Conservation (phyloP, 2,888 invertebrate species). For the Brenthis hecate region DNA sequence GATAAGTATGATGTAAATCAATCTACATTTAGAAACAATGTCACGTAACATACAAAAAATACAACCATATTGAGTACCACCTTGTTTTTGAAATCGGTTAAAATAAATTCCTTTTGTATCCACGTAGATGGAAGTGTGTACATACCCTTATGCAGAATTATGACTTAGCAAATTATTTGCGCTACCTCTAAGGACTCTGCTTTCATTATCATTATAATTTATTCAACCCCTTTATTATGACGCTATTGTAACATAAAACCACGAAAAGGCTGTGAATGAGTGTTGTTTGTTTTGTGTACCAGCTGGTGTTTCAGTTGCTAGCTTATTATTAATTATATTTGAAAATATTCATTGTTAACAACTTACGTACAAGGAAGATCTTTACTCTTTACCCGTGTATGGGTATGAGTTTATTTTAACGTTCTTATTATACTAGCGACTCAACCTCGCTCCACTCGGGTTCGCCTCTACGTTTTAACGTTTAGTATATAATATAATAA, state of each 20-base stretch:
- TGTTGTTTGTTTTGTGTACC: slow-evolving; percentile 22
- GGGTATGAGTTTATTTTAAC: too few relatives aligned
- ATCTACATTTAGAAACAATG: too few relatives aligned
- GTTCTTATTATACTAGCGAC: too few relatives aligned
- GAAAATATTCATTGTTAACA: neutral
- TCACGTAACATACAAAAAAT: too few relatives aligned
- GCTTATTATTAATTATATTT: slow-evolving; percentile 1
- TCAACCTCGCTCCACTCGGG: too few relatives aligned
- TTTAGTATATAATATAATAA: too few relatives aligned
- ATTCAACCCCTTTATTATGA: slow-evolving; percentile 35
- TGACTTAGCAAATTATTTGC: slow-evolving; percentile 34
- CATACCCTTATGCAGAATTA: slow-evolving; percentile 21
- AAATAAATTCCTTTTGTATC: neutral
- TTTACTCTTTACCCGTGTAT: too few relatives aligned
- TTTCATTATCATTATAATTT: slow-evolving; percentile 38
- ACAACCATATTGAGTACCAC: too few relatives aligned
- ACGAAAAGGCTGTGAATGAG: slow-evolving; percentile 24
- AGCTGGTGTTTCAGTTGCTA: slow-evolving; percentile 5
- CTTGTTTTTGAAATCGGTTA: too few relatives aligned
- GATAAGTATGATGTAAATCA: too few relatives aligned
- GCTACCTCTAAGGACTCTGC: slow-evolving; percentile 24
- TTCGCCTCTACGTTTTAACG: too few relatives aligned
- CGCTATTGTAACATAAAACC: slow-evolving; percentile 35
- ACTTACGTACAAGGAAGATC: too few relatives aligned
- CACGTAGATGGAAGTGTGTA: neutral